Base-by-base conservation (phyloP, 2,888 invertebrate species). In the Dinocampus coccinellae region DNA sequence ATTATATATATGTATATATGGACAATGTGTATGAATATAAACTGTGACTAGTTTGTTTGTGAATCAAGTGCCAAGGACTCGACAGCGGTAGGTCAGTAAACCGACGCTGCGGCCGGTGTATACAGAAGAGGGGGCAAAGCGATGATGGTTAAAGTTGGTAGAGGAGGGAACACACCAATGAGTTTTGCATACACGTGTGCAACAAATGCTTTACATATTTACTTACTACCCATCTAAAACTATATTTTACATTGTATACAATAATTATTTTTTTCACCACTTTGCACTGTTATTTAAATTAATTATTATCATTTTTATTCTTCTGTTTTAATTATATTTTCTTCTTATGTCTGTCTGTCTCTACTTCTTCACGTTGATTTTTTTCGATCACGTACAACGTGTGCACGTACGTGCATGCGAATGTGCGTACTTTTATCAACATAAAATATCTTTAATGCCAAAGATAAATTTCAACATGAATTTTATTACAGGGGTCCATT, bases 1-100 rank as follows among this genome's bases (percentile, higher is more conserved):
- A 29, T 29, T 29, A 7, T 29, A 29, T 29, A 29, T 34, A 34
- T 34, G 34, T 60, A 60, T 34, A 33, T n/a, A 9, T 39, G 34
- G 34, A 60, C 52, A 53, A 16, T n/a, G 20, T 16, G 52, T 47
- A 33, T 52, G 22, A 39, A 39, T 39, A 58, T 66, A 57, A 16
- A 20, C 39, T 66, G 36, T 16, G 47, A 64, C 55, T 57, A 42
- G 57, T 61, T 71, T 66, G 66, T 71, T 70, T 70, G 65, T 60
- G 58, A 64, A 70, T 58, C 16, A 75, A 70, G 70, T 69, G 74
- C 72, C 80, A 77, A 80, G 79, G 80, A 79, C 76, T 78, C 71
- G 70, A 69, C 76, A 77, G 78, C 77, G 82, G 77, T 81, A 82
- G 81, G 81, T 82, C 82, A 82, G 82, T 80, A 75, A 75, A 75